Conservation (phyloP, 2,113 vertebrate genomes). For the Laticauda colubrina region DNA sequence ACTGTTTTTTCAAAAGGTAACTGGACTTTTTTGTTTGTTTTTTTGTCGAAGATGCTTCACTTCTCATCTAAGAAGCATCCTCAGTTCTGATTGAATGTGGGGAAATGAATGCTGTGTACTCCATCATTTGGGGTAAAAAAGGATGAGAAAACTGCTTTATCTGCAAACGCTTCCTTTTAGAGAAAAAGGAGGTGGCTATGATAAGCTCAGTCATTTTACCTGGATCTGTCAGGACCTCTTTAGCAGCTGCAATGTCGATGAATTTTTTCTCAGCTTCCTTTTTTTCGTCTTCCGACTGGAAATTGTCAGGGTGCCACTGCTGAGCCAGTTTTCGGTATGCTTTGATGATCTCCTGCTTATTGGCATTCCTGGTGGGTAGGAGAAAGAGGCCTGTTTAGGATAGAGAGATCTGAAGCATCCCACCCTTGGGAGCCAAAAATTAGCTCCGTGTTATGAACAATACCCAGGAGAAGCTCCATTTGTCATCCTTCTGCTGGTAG, state of each 20-base stretch:
- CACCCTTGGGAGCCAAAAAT: not conserved
- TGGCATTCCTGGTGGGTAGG: conserved; percentile 62
- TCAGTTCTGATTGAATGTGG: not conserved
- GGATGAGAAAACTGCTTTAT: not conserved
- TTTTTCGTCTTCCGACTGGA: conserved; percentile 76
- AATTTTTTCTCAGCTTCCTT: conserved; percentile 81
- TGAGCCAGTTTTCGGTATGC: conserved; percentile 75
- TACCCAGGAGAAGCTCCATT: not conserved
- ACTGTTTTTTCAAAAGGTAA: not conserved
- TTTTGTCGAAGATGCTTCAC: not conserved
- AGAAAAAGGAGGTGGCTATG: too few species aligned
- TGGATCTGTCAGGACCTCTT: conserved; percentile 81
- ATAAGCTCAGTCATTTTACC: conserved; percentile 52
- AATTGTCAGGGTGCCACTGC: conserved; percentile 83
- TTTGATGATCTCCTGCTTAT: conserved; percentile 74
- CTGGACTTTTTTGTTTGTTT: not conserved
- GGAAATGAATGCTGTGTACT: not conserved
- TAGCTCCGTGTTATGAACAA: not conserved
- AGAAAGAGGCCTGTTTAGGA: not conserved
- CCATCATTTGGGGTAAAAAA: not conserved
- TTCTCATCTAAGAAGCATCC: not conserved
- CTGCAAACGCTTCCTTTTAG: not conserved
- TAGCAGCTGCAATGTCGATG: conserved; percentile 81
- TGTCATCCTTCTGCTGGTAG: not conserved
- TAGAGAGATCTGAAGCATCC: not conserved